Evolutionary conservation across 1,140 invertebrate species (phyloP).

Genomic region (Ooceraea biroi): DNA sequence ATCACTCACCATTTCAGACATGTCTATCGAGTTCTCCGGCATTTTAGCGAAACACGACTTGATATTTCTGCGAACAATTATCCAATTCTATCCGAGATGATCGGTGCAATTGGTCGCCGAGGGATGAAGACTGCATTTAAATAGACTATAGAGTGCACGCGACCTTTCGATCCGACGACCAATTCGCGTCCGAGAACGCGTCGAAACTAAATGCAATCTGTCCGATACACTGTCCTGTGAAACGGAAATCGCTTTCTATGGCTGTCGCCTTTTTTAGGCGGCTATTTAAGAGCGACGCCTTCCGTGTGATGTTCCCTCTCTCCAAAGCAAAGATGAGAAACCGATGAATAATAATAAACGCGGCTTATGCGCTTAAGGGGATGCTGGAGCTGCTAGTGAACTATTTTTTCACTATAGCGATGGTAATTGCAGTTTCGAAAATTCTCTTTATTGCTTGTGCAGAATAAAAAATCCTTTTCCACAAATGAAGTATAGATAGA

Average conservation of each 20-base stretch:
- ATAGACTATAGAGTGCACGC: background rate
- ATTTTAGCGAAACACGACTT: slow-evolving; percentile 24
- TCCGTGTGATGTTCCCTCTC: background rate
- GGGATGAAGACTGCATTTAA: background rate
- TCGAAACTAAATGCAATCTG: background rate
- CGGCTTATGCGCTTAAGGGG: too few relatives aligned
- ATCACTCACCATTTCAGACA: slow-evolving; percentile 66
- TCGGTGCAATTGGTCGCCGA: background rate
- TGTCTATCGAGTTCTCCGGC: slow-evolving; percentile 55
- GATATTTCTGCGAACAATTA: too few relatives aligned
- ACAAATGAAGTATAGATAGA: too few relatives aligned
- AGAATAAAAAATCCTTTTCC: too few relatives aligned
- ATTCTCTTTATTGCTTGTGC: too few relatives aligned
- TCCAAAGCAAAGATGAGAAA: background rate
- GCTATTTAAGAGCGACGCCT: background rate
- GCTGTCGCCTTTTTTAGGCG: background rate
- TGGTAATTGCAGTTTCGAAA: too few relatives aligned
- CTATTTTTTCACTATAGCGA: too few relatives aligned
- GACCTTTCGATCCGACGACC: background rate
- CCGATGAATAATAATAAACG: slow-evolving; percentile 10
- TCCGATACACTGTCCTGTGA: background rate
- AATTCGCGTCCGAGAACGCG: slow-evolving; percentile 19
- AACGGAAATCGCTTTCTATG: background rate
- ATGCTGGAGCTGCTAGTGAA: too few relatives aligned
- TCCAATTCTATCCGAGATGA: background rate